Percentiles rank a stretch among this genome's conserved stretches.
These are phyloP conservation scores for Abramis brama DNA, from an alignment of 2,113 vertebrate species.

Conservation along the genomic window DNA sequence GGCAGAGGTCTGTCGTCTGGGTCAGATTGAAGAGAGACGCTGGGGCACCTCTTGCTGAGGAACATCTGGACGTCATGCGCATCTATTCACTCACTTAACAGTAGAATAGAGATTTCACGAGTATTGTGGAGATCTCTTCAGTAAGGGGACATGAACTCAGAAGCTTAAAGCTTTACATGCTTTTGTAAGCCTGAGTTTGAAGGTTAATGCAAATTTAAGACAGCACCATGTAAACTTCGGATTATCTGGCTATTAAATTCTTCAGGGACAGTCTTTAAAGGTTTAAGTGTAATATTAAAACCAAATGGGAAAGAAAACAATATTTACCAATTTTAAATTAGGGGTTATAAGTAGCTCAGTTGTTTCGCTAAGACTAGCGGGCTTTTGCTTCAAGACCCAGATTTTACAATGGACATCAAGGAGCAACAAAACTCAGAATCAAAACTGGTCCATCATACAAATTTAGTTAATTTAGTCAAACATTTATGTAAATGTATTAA, in stretches of 20 bases:
- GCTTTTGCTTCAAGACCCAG: background rate
- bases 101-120: slow-evolving; percentile 40
- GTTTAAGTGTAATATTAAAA: slow-evolving; percentile 4
- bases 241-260: background rate
- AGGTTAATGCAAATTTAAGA: slow-evolving; percentile 5
- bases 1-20: background rate
- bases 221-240: background rate
- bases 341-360: background rate
- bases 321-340: background rate
- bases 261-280: background rate
- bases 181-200: slow-evolving; percentile 5
- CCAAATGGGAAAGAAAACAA: background rate
- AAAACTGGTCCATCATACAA: background rate
- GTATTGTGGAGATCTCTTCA: slow-evolving; percentile 31
- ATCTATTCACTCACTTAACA: slow-evolving; percentile 26
- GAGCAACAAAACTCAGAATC: background rate
- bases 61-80: slow-evolving; percentile 46
- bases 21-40: background rate
- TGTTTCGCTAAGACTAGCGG: background rate
- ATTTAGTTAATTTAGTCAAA: background rate
- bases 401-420: background rate
- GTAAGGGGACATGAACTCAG: slow-evolving; percentile 18
- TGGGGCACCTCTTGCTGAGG: slow-evolving; percentile 15
- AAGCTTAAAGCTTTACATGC: slow-evolving; percentile 26
- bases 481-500: too few species aligned